Conservation (phyloP, 2,113 vertebrate species). For the Athene cunicularia region DNA sequence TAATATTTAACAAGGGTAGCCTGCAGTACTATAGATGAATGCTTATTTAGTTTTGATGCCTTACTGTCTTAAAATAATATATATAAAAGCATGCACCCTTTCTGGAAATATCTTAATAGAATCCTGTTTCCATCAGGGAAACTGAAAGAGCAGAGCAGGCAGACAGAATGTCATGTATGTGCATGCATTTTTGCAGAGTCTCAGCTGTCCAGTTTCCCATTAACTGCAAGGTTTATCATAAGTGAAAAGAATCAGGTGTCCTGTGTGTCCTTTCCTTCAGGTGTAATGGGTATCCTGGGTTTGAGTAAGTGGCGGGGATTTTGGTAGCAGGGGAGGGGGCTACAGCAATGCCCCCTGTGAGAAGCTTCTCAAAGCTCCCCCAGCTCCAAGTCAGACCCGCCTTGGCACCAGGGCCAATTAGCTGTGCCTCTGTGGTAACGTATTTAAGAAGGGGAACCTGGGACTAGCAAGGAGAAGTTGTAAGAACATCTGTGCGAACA, state of each 20-base stretch:
- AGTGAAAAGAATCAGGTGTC: not conserved
- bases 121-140: not conserved
- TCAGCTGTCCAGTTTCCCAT: accelerated
- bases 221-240: not conserved
- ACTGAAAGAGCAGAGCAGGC: not conserved
- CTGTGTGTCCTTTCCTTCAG: not conserved
- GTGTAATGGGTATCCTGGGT: not conserved
- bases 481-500: too few species aligned
- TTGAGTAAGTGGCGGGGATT: too few species aligned
- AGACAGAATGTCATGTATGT: not conserved
- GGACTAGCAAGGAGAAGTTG: too few species aligned
- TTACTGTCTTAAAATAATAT: not conserved
- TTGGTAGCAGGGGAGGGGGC: too few species aligned
- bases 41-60: not conserved
- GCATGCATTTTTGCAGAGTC: not conserved
- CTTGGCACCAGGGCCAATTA: too few species aligned
- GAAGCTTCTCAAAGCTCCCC: too few species aligned
- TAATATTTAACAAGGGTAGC: not conserved
- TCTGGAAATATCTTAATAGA: not conserved
- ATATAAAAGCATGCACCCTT: not conserved
- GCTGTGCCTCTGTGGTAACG: too few species aligned
- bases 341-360: too few species aligned
- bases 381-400: too few species aligned
- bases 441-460: too few species aligned
- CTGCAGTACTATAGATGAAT: not conserved